Conservation (phyloP, 2,797 vertebrate genomes). For the Pagetopsis macropterus region DNA sequence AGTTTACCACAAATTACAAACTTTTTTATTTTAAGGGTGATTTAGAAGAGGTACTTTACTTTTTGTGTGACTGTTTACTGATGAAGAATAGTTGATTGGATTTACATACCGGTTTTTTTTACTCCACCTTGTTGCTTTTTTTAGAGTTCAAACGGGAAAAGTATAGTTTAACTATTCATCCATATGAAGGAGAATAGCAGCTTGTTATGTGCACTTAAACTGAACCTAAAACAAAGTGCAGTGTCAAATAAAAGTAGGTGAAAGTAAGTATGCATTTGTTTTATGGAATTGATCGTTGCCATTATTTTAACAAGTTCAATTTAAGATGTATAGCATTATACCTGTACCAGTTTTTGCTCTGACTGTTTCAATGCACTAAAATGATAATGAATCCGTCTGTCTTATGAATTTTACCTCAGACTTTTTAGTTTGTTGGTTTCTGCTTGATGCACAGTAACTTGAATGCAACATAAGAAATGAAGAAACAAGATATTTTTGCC, state of each 20-base stretch:
- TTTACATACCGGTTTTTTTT: background rate
- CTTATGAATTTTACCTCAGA: constrained; percentile 16
- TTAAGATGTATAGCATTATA: background rate
- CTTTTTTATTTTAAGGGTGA: background rate
- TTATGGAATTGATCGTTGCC: background rate
- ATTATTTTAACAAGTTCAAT: background rate
- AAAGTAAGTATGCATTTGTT: constrained; percentile 18
- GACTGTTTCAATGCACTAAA: constrained; percentile 25
- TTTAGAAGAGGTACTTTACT: constrained; percentile 20
- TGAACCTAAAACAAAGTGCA: background rate
- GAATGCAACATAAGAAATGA: constrained; percentile 4
- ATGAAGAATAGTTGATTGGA: background rate
- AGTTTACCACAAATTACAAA: background rate
- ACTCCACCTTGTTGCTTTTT: constrained; percentile 6
- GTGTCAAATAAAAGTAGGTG: background rate
- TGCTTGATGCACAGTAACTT: constrained; percentile 10
- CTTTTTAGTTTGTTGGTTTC: background rate
- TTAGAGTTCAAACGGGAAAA: constrained; percentile 1
- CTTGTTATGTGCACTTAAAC: constrained; percentile 10
- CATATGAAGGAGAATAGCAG: constrained; percentile 1
- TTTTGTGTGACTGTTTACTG: constrained; percentile 6
- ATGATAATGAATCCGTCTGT: background rate
- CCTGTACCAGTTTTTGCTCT: background rate
- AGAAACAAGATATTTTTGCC: background rate
- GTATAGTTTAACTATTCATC: background rate